Evolutionary conservation across 1,140 invertebrate species (phyloP), one percentile per base, ranked within the genome.

Genomic region (Gonioctena quinquepunctata): DNA sequence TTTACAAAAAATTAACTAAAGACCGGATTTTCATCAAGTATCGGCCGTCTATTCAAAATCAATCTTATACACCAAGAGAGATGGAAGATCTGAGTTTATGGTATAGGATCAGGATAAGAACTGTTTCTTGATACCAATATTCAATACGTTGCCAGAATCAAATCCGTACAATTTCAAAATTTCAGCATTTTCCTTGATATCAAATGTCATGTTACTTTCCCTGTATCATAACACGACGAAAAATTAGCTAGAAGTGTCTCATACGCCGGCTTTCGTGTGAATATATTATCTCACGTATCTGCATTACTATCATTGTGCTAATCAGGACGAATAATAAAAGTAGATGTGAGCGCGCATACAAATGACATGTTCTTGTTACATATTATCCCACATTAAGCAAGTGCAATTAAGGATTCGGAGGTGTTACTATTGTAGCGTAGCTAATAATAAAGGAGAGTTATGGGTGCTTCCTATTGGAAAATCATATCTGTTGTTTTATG

Each of bases 311-410:
- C 65, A 56, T 74, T 68, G 54, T 71, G 64, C 71, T 74, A 74
- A 74, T 74, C 72, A 71, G 69, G 62, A 52, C 69, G 60, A 71
- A 74, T 74, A 71, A 74, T 74, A 74, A 74, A 74, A 74, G 69
- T 71, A 65, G 69, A 71, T 69, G 72, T 50, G 66, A 65, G 72
- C 66, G 50, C 66, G 72, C 72, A 74, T 74, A 74, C 72, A 28
- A 74, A 74, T 19, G 59, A 27, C 59, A 28, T 11, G 21, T 13
- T 54, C 50, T 54, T 54, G 21, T 19, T 54, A 42, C 33, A 42
- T 54, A 54, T 54, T 19, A 18, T 54, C 6, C 50, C 5, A 54
- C 50, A 54, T 22, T 54, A 54, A 54, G 50, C 16, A 18, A 18
- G 50, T 16, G 50, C 50, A 54, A 54, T 54, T 54, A 54, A 22